These are phyloP conservation scores for Linnaemya vulpina DNA, from an alignment of 2,888 invertebrate genomes.

Conservation along the genomic window DNA sequence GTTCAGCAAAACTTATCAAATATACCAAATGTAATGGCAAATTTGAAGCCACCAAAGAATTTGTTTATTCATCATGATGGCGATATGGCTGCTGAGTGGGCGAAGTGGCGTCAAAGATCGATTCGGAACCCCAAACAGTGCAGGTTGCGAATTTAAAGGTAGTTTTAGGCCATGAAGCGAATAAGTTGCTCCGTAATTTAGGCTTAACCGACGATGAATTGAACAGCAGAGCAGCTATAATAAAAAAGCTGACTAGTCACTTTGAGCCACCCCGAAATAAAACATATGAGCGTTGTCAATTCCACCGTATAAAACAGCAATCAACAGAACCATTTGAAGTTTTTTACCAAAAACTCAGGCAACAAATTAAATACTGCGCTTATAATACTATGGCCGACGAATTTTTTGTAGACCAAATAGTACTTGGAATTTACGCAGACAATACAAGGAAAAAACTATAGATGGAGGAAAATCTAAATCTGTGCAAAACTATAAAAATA, in stretches of 20 bases:
- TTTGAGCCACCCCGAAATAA: constrained; percentile 15
- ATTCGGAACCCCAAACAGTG: constrained; percentile 6
- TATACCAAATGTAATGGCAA: constrained; percentile 10
- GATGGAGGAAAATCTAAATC: constrained; percentile 15
- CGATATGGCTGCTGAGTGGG: constrained; percentile 38
- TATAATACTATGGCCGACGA: constrained; percentile 14
- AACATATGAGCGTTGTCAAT: constrained; percentile 14
- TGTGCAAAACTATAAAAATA: constrained; percentile 22
- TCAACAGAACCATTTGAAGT: constrained; percentile 1
- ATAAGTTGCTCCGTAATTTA: constrained; percentile 27
- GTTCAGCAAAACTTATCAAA: not conserved
- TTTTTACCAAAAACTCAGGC: not conserved
- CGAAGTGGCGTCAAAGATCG: constrained; percentile 11
- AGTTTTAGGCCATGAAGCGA: constrained; percentile 15
- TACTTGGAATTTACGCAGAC: constrained; percentile 17
- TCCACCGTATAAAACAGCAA: constrained; percentile 15
- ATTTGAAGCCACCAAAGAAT: constrained; percentile 26
- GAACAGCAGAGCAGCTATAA: constrained; percentile 7
- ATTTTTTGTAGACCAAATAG: constrained; percentile 25
- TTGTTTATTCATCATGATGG: constrained; percentile 37
- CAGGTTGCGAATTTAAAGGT: constrained; percentile 26
- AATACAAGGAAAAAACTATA: constrained; percentile 24
- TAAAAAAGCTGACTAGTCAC: constrained; percentile 11
- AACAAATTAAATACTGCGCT: constrained; percentile 11
- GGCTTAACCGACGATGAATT: constrained; percentile 5